Evolutionary conservation across 1,140 invertebrate species (phyloP).

Genomic region (Drosophila truncata): DNA sequence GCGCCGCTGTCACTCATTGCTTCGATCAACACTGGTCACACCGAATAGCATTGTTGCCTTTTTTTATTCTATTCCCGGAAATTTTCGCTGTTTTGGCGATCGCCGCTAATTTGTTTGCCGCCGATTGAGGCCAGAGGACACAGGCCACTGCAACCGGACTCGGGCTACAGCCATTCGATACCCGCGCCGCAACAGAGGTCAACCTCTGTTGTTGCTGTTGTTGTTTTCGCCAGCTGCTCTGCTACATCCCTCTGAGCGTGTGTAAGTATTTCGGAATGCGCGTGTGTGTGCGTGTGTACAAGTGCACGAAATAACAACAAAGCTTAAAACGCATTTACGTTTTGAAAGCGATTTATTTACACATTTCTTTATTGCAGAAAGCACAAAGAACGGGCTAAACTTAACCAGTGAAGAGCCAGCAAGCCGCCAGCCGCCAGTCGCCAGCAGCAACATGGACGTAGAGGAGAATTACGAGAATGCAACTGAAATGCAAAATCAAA

Average conservation of each 20-base stretch:
- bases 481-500: constrained; percentile 45
- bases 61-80: constrained; percentile 41
- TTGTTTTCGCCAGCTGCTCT: constrained; percentile 25
- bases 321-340: constrained; percentile 61
- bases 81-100: constrained; percentile 27
- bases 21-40: constrained; percentile 7
- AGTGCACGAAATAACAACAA: constrained; percentile 54
- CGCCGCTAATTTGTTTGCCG: constrained; percentile 13
- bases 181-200: constrained; percentile 11
- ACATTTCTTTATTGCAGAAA: constrained; percentile 15
- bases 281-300: constrained; percentile 20
- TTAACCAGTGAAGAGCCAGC: constrained; percentile 2
- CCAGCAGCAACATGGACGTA: constrained; percentile 61
- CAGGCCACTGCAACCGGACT: background rate
- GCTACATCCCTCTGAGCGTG: constrained; percentile 34
- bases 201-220: constrained; percentile 29
- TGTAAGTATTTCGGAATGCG: constrained; percentile 29
- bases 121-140: constrained; percentile 18
- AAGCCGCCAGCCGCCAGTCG: background rate
- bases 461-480: constrained; percentile 72
- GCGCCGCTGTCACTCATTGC: background rate
- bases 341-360: constrained; percentile 46
- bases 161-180: background rate
- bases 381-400: constrained; percentile 31
- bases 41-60: constrained; percentile 31